Evolutionary conservation across 2,888 invertebrate species (phyloP).

Genomic region (Mimumesa dahlbomi): DNA sequence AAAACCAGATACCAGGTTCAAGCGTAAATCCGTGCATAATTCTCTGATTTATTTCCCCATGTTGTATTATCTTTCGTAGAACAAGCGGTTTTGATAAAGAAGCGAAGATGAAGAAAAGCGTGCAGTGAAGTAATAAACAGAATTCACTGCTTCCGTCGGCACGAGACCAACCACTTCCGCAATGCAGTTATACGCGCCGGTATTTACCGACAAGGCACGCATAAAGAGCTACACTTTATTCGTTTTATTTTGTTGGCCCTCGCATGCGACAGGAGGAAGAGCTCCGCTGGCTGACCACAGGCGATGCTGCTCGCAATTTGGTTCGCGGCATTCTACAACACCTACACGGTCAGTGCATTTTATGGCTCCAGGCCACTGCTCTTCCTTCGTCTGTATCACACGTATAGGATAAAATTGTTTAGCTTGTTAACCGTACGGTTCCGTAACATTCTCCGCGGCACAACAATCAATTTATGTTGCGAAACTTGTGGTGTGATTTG

Average conservation of each 20-base stretch:
- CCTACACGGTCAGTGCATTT: conserved; percentile 15
- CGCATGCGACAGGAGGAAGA: conserved; percentile 28
- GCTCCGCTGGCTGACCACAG: conserved; percentile 44
- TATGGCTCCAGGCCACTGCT: conserved; percentile 9
- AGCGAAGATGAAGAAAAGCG: conserved; percentile 28
- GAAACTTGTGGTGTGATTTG: no score
- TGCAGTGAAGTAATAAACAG: conserved; percentile 32
- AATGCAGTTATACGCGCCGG: conserved; percentile 54
- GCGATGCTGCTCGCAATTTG: conserved; percentile 58
- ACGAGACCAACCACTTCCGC: conserved; percentile 45
- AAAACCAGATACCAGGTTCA: no score
- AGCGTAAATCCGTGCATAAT: conserved; percentile 1
- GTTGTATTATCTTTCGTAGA: conserved; percentile 14
- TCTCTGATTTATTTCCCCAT: not conserved
- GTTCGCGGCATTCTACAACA: conserved; percentile 40
- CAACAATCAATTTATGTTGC: no score
- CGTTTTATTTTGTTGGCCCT: conserved; percentile 38
- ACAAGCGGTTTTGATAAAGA: conserved; percentile 39
- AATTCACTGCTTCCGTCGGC: conserved; percentile 48
- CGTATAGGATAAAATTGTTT: not conserved
- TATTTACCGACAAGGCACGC: conserved; percentile 53
- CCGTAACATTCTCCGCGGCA: not conserved
- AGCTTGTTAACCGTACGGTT: conserved; percentile 6
- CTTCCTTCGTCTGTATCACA: not conserved
- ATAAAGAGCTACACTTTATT: conserved; percentile 56